These are phyloP conservation scores for Sylvia atricapilla DNA, from an alignment of 2,113 vertebrate species.

Conservation along the genomic window DNA sequence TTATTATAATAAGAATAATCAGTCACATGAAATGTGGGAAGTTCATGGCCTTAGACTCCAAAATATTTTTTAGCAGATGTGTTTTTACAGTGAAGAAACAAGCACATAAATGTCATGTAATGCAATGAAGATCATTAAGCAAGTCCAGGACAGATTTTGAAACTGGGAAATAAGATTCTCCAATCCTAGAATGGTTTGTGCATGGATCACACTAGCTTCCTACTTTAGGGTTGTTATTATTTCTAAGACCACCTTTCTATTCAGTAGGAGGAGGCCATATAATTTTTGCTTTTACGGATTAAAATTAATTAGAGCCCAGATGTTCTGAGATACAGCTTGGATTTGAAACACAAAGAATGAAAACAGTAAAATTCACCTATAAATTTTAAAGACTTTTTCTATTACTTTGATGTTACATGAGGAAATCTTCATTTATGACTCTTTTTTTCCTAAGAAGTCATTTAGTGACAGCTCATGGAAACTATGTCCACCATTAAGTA, in stretches of 20 bases:
- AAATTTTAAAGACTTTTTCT: not conserved
- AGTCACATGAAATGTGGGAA: not conserved
- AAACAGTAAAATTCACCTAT: not conserved
- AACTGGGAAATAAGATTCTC: not conserved
- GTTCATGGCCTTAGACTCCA: not conserved
- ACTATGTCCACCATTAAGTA: not conserved
- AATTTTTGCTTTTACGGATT: not conserved
- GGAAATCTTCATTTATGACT: not conserved
- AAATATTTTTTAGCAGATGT: not conserved
- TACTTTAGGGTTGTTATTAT: not conserved
- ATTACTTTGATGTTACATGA: not conserved
- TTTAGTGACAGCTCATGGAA: not conserved
- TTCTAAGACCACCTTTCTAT: not conserved
- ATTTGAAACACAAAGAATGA: not conserved
- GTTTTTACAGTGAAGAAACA: not conserved
- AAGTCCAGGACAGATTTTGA: not conserved
- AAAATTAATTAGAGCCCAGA: not conserved
- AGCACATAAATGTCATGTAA: not conserved
- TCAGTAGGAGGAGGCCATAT: not conserved
- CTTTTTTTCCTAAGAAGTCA: not conserved
- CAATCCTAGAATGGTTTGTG: not conserved
- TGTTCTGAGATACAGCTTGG: not conserved
- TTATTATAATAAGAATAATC: not conserved
- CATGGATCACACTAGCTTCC: not conserved
- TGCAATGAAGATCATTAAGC: not conserved